Conservation (phyloP, 2,888 invertebrate genomes). For the Drosophila siamana region DNA sequence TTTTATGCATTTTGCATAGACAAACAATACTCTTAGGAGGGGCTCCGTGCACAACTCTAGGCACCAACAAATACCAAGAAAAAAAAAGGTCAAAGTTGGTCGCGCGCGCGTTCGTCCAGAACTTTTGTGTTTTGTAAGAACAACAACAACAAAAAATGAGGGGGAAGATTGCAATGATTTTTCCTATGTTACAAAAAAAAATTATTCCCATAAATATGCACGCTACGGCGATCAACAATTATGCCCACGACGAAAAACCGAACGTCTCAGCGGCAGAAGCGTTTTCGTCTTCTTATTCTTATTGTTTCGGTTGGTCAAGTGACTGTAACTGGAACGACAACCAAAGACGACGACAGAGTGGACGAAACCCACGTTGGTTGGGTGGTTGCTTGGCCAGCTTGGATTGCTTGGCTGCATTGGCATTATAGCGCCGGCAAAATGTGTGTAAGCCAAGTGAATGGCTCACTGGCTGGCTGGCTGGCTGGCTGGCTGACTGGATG, state of each 20-base stretch:
- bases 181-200: slow-evolving; percentile 50
- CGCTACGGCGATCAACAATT: slow-evolving; percentile 80
- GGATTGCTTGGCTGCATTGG: slow-evolving; percentile 66
- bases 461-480: slow-evolving; percentile 50
- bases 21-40: slow-evolving; percentile 31
- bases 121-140: slow-evolving; percentile 41
- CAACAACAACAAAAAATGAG: not conserved
- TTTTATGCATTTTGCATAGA: slow-evolving; percentile 73
- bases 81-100: slow-evolving; percentile 77
- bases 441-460: slow-evolving; percentile 74
- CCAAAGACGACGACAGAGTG: slow-evolving; percentile 52
- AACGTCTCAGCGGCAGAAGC: slow-evolving; percentile 45
- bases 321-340: slow-evolving; percentile 84
- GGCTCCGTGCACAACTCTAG: slow-evolving; percentile 14
- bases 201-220: slow-evolving; percentile 81
- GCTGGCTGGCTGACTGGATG: slow-evolving; percentile 55
- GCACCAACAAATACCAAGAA: slow-evolving; percentile 13
- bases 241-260: slow-evolving; percentile 68
- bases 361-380: slow-evolving; percentile 42
- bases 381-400: slow-evolving; percentile 27
- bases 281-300: slow-evolving; percentile 74
- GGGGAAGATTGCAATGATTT: slow-evolving; percentile 66
- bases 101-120: slow-evolving; percentile 76
- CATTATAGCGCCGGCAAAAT: slow-evolving; percentile 76
- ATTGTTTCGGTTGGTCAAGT: slow-evolving; percentile 85